Conservation (phyloP, 2,113 vertebrate species). For the Epinephelus fuscoguttatus region DNA sequence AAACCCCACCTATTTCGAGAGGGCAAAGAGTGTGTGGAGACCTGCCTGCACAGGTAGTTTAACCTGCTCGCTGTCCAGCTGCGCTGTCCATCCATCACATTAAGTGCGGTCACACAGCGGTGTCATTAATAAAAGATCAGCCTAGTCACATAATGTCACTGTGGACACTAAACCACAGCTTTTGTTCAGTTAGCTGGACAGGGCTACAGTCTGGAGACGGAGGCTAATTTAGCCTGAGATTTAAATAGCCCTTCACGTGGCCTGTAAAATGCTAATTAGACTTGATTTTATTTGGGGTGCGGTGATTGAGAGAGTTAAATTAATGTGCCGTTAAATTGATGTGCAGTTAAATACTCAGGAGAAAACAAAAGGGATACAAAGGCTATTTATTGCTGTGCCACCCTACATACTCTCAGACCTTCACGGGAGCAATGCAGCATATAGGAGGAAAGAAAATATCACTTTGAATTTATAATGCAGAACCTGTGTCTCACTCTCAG, state of each 20-base stretch:
- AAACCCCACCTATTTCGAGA: constrained; percentile 85
- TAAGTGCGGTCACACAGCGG: constrained; percentile 8
- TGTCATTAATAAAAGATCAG: constrained; percentile 50
- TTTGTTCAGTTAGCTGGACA: constrained; percentile 18
- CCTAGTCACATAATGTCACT: constrained; percentile 25
- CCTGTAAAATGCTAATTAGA: constrained; percentile 70
- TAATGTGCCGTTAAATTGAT: constrained; percentile 77
- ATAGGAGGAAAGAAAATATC: not conserved
- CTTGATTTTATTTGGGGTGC: constrained; percentile 55
- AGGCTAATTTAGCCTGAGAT: constrained; percentile 63
- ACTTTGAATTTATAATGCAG: not conserved
- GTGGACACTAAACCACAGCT: constrained; percentile 9
- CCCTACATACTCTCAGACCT: constrained; percentile 12
- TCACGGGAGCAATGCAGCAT: not conserved
- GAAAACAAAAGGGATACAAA: constrained; percentile 55
- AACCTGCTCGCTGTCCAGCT: constrained; percentile 32
- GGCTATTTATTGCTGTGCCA: constrained; percentile 31
- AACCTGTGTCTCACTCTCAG: not conserved
- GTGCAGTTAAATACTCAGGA: constrained; percentile 60
- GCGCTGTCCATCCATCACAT: constrained; percentile 39
- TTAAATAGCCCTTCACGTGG: constrained; percentile 59
- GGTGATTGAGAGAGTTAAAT: constrained; percentile 68
- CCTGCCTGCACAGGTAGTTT: constrained; percentile 89
- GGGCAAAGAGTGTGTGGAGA: constrained; percentile 87
- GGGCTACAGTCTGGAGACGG: constrained; percentile 25